These are phyloP conservation scores for Periphyllus acericola DNA, from an alignment of 2,888 invertebrate genomes.

Conservation along the genomic window DNA sequence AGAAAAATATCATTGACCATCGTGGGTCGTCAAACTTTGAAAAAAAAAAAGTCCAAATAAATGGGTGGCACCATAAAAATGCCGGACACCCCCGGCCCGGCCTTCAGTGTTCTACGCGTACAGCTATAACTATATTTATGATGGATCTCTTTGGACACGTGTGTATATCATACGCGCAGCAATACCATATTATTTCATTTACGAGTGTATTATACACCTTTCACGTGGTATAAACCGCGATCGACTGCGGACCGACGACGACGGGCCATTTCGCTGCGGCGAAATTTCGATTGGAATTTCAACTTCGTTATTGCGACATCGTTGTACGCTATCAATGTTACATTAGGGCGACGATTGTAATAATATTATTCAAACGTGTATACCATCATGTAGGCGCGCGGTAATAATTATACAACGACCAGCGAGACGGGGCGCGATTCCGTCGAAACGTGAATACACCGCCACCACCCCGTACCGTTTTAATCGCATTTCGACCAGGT, in stretches of 20 bases:
- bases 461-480: background rate
- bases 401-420: background rate
- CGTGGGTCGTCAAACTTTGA: too few relatives aligned
- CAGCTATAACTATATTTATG: too few relatives aligned
- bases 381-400: background rate
- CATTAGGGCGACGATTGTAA: background rate
- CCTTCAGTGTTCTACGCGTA: too few relatives aligned
- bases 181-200: too few relatives aligned
- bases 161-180: background rate
- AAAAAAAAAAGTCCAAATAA: too few relatives aligned
- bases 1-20: too few relatives aligned
- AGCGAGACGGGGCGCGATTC: background rate
- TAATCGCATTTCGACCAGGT: slow-evolving; percentile 3
- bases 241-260: background rate
- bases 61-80: too few relatives aligned
- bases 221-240: background rate
- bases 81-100: too few relatives aligned
- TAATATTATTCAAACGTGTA: background rate
- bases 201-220: too few relatives aligned
- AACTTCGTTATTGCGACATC: background rate
- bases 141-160: background rate
- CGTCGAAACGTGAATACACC: background rate
- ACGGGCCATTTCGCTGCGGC: background rate
- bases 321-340: background rate
- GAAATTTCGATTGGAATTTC: background rate